Conservation (phyloP, 2,113 vertebrate species). For the Chitala chitala region DNA sequence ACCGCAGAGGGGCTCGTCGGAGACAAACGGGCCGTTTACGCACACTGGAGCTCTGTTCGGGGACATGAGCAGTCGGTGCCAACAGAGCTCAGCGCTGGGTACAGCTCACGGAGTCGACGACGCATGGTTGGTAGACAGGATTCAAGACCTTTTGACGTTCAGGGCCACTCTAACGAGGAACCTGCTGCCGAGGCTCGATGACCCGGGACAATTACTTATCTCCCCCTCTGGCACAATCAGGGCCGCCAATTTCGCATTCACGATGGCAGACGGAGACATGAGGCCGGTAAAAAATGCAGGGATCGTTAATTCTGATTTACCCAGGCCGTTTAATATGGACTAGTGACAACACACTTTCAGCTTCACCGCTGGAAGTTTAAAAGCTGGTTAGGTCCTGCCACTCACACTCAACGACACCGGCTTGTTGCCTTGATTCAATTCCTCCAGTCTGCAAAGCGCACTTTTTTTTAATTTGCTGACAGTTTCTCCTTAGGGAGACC, state of each 20-base stretch:
- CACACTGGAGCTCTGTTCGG: no score
- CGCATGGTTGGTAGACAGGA: no score
- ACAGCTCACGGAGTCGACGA: no score
- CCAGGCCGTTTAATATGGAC: not conserved
- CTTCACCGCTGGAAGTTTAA: not conserved
- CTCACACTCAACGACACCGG: not conserved
- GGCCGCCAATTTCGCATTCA: no score
- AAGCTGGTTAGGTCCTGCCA: not conserved
- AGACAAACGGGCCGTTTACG: no score
- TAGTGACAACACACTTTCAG: not conserved
- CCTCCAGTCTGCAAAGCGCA: not conserved
- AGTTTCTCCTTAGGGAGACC: not conserved
- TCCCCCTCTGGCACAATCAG: not conserved
- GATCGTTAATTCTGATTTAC: not conserved
- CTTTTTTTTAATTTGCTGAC: not conserved
- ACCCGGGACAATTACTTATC: not conserved
- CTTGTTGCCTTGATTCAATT: not conserved
- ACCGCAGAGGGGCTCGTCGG: no score
- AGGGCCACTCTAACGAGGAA: not conserved
- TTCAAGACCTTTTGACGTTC: not conserved
- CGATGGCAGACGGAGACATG: no score
- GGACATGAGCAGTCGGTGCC: no score
- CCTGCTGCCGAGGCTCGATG: not conserved
- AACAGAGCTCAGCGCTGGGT: no score
- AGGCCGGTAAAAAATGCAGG: not conserved